phyloP scores from a whole-genome alignment of 2,888 invertebrate genomes.

The Epinotia bilunana region DNA sequence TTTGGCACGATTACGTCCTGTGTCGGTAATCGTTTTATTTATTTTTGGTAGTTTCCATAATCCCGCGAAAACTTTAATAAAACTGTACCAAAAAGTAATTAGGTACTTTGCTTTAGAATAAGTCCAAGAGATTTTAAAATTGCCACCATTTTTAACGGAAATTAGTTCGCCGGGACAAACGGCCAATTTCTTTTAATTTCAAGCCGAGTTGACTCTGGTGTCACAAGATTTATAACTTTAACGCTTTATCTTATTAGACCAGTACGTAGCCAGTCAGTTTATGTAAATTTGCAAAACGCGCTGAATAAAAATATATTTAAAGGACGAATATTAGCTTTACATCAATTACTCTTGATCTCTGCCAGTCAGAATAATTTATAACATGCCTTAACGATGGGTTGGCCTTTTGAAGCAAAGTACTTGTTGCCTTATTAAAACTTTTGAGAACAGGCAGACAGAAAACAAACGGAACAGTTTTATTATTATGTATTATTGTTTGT shows the following conservation, averaged over 20 bases:
- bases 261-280: slow-evolving; percentile 48
- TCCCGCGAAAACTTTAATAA: neutral
- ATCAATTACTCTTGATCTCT: slow-evolving; percentile 35
- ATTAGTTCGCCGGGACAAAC: slow-evolving; percentile 32
- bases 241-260: slow-evolving; percentile 54
- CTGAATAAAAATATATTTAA: slow-evolving; percentile 29
- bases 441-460: neutral
- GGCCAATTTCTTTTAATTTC: slow-evolving; percentile 48
- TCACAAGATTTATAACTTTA: slow-evolving; percentile 53
- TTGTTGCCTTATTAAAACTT: neutral
- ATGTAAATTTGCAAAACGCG: slow-evolving; percentile 49
- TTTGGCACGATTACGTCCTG: neutral
- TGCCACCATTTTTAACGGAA: slow-evolving; percentile 33
- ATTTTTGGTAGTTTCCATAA: neutral
- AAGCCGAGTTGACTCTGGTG: slow-evolving; percentile 54
- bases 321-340: slow-evolving; percentile 24
- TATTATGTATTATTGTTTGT: too few relatives aligned
- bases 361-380: slow-evolving; percentile 28
- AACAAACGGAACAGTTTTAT: too few relatives aligned
- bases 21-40: neutral
- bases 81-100: slow-evolving; percentile 5
- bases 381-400: slow-evolving; percentile 13
- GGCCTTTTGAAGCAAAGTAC: slow-evolving; percentile 3
- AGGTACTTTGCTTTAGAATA: slow-evolving; percentile 16
- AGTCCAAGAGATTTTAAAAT: slow-evolving; percentile 4